Percentiles rank a stretch among this genome's conserved stretches.
Evolutionary conservation across 1,140 invertebrate species (phyloP).

Genomic region (Brachionus paranguensis): DNA sequence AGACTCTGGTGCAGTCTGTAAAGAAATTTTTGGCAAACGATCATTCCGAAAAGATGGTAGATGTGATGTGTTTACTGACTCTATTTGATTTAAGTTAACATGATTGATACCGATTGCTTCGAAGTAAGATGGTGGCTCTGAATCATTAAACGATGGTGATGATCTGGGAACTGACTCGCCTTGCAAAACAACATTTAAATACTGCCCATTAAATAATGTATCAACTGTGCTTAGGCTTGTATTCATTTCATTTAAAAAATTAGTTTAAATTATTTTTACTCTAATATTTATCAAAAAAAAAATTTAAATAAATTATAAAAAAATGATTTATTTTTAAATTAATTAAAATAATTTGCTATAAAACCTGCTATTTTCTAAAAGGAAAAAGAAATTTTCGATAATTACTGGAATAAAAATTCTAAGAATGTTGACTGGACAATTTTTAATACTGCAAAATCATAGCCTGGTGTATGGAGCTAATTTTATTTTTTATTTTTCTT

Average conservation of each 20-base stretch:
- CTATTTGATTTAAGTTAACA: background rate
- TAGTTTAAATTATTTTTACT: background rate
- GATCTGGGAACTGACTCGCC: background rate
- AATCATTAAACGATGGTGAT: background rate
- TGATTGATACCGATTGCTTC: constrained; percentile 16
- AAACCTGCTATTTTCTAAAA: too few relatives aligned
- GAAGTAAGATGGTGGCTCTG: constrained; percentile 2
- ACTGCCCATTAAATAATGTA: background rate
- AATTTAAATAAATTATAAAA: background rate
- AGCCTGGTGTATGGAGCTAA: too few relatives aligned
- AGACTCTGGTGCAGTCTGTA: background rate
- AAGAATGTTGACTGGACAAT: too few relatives aligned
- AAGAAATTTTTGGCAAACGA: background rate
- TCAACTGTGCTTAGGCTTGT: constrained; percentile 5
- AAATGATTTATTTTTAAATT: background rate
- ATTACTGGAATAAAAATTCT: too few relatives aligned
- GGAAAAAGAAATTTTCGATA: too few relatives aligned
- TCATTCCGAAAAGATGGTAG: background rate
- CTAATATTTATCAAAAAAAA: background rate
- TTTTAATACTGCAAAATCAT: too few relatives aligned
- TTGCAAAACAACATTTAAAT: background rate
- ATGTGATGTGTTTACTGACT: background rate
- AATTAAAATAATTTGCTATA: too few relatives aligned
- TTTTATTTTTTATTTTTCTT: too few relatives aligned
- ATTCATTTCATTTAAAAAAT: constrained; percentile 18